These are phyloP conservation scores for Metalampra italica DNA, from an alignment of 2,888 invertebrate genomes.

Conservation along the genomic window DNA sequence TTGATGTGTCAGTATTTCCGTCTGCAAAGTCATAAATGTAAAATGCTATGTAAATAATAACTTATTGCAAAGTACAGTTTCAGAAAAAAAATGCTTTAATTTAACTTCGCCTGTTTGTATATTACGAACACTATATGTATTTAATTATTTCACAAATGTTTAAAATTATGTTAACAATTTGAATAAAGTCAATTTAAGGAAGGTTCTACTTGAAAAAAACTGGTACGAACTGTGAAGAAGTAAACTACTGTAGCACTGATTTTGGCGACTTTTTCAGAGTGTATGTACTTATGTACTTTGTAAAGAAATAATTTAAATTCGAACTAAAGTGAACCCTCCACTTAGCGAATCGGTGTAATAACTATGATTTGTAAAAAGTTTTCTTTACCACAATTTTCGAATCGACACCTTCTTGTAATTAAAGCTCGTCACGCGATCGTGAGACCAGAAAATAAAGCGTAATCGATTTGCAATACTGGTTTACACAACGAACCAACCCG, in stretches of 20 bases:
- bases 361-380: constrained; percentile 62
- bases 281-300: neutral
- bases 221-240: too few relatives aligned
- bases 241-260: neutral
- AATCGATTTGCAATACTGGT: constrained; percentile 68
- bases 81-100: too few relatives aligned
- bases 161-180: too few relatives aligned
- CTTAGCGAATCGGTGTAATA: constrained; percentile 53
- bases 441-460: constrained; percentile 57
- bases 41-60: too few relatives aligned
- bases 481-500: constrained; percentile 41
- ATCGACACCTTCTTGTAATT: constrained; percentile 74
- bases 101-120: too few relatives aligned
- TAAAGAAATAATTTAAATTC: constrained; percentile 8
- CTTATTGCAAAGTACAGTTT: too few relatives aligned
- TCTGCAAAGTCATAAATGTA: too few relatives aligned
- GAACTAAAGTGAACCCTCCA: constrained; percentile 28
- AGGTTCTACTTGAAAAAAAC: too few relatives aligned
- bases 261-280: neutral
- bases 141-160: too few relatives aligned
- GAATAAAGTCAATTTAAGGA: too few relatives aligned
- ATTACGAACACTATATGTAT: too few relatives aligned
- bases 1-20: neutral
- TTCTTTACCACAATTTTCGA: constrained; percentile 61
- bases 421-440: constrained; percentile 68